Percentiles rank a stretch among this genome's conserved stretches.
Conservation (phyloP, 2,888 invertebrate species). For the Octodonta nipae region DNA sequence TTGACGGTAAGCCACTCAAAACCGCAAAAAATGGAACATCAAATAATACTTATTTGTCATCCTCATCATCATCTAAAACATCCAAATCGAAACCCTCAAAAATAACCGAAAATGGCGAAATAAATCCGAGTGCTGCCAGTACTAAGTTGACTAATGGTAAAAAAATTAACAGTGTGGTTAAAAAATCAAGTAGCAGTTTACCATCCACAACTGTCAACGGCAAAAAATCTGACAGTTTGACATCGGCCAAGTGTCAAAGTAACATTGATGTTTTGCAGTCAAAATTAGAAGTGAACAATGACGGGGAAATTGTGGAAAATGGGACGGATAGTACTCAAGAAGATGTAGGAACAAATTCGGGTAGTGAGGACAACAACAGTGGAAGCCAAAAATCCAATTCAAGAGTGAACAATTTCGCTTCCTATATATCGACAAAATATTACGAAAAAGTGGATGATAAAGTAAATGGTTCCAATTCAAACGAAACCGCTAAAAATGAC, state of each 20-base stretch:
- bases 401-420: slow-evolving; percentile 44
- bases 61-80: too few relatives aligned
- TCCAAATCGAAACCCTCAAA: slow-evolving; percentile 7
- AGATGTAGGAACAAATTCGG: slow-evolving; percentile 4
- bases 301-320: slow-evolving; percentile 2
- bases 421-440: slow-evolving; percentile 41
- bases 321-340: slow-evolving; percentile 3
- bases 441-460: slow-evolving; percentile 36
- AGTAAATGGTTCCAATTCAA: slow-evolving; percentile 6
- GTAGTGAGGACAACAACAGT: slow-evolving; percentile 9
- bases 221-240: slow-evolving; percentile 11
- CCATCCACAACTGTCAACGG: slow-evolving; percentile 3
- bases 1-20: slow-evolving; percentile 33
- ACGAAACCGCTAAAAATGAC: slow-evolving; percentile 13
- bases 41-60: too few relatives aligned
- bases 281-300: slow-evolving; percentile 12
- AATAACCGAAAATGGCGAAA: slow-evolving; percentile 6
- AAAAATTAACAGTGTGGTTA: slow-evolving; percentile 9
- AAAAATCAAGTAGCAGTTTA: slow-evolving; percentile 12
- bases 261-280: slow-evolving; percentile 18
- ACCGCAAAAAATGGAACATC: slow-evolving; percentile 25
- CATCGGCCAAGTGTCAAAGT: slow-evolving; percentile 14
- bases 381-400: too few relatives aligned
- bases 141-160: slow-evolving; percentile 8
- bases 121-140: background rate